Percentiles rank a stretch among this genome's conserved stretches.
Conservation (phyloP, 2,888 invertebrate species). For the Teleogryllus oceanicus region DNA sequence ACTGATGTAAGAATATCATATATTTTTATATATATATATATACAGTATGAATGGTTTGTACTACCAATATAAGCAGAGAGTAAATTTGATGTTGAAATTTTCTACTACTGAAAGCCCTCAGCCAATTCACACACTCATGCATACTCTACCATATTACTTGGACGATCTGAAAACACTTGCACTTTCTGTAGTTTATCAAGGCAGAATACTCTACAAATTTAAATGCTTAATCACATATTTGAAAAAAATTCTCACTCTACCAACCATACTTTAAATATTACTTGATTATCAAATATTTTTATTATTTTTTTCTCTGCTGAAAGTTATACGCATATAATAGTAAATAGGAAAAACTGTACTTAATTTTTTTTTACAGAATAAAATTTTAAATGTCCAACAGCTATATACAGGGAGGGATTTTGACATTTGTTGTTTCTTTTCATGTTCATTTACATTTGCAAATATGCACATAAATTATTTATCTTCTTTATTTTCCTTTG, state of each 20-base stretch:
- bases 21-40: background rate
- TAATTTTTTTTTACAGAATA: conserved; percentile 37
- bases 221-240: background rate
- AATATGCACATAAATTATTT: conserved; percentile 29
- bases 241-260: conserved; percentile 20
- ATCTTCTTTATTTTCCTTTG: background rate
- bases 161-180: conserved; percentile 18
- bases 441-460: conserved; percentile 28
- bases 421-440: conserved; percentile 22
- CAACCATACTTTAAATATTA: background rate
- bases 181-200: background rate
- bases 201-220: conserved; percentile 4
- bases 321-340: conserved; percentile 21
- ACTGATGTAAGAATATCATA: conserved; percentile 7
- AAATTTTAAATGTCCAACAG: conserved; percentile 39
- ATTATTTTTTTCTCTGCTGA: background rate
- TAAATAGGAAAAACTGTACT: conserved; percentile 26
- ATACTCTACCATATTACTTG: background rate
- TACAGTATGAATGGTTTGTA: conserved; percentile 20
- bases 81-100: conserved; percentile 19
- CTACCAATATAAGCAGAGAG: conserved; percentile 20
- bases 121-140: background rate
- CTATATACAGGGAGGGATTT: conserved; percentile 37
- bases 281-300: background rate
- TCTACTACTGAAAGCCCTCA: conserved; percentile 4